Base-by-base conservation (phyloP, 1,140 invertebrate genomes). In the Platorchestia sp. region DNA sequence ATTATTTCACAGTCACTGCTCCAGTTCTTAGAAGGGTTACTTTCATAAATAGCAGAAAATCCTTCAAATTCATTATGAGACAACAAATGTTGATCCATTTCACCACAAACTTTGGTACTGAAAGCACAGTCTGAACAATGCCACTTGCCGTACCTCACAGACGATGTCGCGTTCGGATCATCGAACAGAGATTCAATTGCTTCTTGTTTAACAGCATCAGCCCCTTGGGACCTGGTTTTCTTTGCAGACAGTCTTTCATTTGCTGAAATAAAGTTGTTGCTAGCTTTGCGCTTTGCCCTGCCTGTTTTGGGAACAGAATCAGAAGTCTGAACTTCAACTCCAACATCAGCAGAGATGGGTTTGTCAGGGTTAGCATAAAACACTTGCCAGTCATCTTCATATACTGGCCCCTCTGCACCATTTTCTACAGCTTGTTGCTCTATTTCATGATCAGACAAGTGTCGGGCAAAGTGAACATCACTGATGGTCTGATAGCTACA, bases 341-440 rank as follows among this genome's bases (percentile, higher is more conserved):
- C 87, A 42, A 89, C 16, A 27, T 89, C 36, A 42, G 87, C 10
- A 44, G 41, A 89, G 42, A 19, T 42, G 41, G n/a, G 3, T 44
- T 89, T 3, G 1, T 89, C n/a, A 89, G 87, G 87, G 43, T 41
- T 41, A 89, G 87, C 42, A 41, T 89, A 89, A 89, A 42, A 89
- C 91, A 93, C 91, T 40, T 93, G 91, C 91, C 91, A 93, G 45
- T 93, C 91, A 47, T 93, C 45, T 40, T 93, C 91, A 93, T 7
- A 45, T 40, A 6, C 91, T 47, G 44, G 19, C 40, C 10, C 91
- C 47, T 45, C 91, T 16, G 40, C 14, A 42, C 43, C 91, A 93
- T 47, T 93, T 93, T 93, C 91, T 16, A 47, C 44, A 22, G 91
- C 91, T 36, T 93, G 91, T n/a, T 47, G 43, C 91, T 93, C 45